phyloP scores from a whole-genome alignment of 2,888 invertebrate species.

The Neria commutata region DNA sequence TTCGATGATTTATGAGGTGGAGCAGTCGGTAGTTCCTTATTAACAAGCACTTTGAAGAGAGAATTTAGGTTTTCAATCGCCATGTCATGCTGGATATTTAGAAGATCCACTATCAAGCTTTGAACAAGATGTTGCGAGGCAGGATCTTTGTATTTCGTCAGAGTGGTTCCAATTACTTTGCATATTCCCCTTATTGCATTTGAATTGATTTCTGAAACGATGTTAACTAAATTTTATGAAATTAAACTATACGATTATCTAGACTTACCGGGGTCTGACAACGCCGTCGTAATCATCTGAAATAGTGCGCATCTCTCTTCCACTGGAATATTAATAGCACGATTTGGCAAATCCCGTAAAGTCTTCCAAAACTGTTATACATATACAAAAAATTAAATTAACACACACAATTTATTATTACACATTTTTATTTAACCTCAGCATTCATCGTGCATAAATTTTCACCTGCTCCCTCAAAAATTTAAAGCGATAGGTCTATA shows the following conservation, averaged over 20 bases:
- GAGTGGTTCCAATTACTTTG: slow-evolving; percentile 75
- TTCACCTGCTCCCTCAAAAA: too few relatives aligned
- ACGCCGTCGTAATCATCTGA: slow-evolving; percentile 62
- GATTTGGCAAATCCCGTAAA: slow-evolving; percentile 59
- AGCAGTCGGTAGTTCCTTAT: slow-evolving; percentile 52
- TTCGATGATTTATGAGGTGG: slow-evolving; percentile 54
- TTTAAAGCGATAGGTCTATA: too few relatives aligned
- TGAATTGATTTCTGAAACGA: slow-evolving; percentile 73
- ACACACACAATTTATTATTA: slow-evolving; percentile 1
- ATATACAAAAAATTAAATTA: slow-evolving; percentile 14
- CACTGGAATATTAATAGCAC: slow-evolving; percentile 50
- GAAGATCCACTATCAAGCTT: slow-evolving; percentile 70
- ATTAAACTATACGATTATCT: neutral
- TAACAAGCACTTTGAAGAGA: slow-evolving; percentile 60
- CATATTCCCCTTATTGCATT: slow-evolving; percentile 79
- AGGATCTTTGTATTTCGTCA: slow-evolving; percentile 81
- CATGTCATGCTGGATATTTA: slow-evolving; percentile 72
- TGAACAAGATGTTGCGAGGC: slow-evolving; percentile 78
- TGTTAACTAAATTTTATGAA: neutral
- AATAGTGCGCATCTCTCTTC: slow-evolving; percentile 56
- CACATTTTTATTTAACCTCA: too few relatives aligned
- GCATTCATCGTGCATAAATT: slow-evolving; percentile 16
- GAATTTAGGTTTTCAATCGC: slow-evolving; percentile 73
- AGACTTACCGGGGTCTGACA: slow-evolving; percentile 75
- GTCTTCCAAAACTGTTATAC: slow-evolving; percentile 58